These are phyloP conservation scores for Pelosia muscerda DNA, from an alignment of 2,888 invertebrate genomes.

Conservation along the genomic window DNA sequence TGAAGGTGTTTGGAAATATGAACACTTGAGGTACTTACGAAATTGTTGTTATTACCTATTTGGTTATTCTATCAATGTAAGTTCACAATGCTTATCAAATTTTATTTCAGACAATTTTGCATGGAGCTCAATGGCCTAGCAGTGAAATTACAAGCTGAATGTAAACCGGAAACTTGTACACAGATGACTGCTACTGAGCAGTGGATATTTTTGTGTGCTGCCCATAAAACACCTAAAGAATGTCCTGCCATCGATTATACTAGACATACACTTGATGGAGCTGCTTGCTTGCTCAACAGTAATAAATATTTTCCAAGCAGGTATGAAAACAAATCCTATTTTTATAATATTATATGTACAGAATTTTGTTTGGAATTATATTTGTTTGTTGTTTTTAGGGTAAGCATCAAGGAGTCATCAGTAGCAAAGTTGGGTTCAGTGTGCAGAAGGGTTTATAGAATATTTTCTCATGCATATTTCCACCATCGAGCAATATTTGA, in stretches of 20 bases:
- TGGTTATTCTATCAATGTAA: neutral
- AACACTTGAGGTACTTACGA: slow-evolving; percentile 93
- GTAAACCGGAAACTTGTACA: slow-evolving; percentile 98
- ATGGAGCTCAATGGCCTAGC: slow-evolving; percentile 99
- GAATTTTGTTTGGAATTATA: neutral
- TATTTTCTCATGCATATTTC: slow-evolving; percentile 99
- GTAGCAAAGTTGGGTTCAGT: slow-evolving; percentile 99
- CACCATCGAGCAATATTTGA: slow-evolving; percentile 99
- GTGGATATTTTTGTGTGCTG: slow-evolving; percentile 99
- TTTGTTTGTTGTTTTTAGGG: slow-evolving; percentile 87
- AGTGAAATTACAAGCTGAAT: slow-evolving; percentile 97
- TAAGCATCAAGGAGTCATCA: slow-evolving; percentile 99
- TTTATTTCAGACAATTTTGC: slow-evolving; percentile 95
- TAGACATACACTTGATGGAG: slow-evolving; percentile 99
- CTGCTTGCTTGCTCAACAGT: slow-evolving; percentile 99
- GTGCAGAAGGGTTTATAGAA: slow-evolving; percentile 99
- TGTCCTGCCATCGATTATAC: slow-evolving; percentile 99
- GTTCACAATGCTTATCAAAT: neutral
- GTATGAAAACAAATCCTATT: slow-evolving; percentile 87
- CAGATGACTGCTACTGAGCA: slow-evolving; percentile 99
- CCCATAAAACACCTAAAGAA: slow-evolving; percentile 99
- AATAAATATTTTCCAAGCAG: slow-evolving; percentile 99
- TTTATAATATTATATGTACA: too few relatives aligned
- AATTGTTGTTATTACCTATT: too few relatives aligned
- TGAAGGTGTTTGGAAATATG: slow-evolving; percentile 99